These are phyloP conservation scores for Eupithecia vulgata DNA, from an alignment of 2,888 invertebrate species.

Conservation along the genomic window DNA sequence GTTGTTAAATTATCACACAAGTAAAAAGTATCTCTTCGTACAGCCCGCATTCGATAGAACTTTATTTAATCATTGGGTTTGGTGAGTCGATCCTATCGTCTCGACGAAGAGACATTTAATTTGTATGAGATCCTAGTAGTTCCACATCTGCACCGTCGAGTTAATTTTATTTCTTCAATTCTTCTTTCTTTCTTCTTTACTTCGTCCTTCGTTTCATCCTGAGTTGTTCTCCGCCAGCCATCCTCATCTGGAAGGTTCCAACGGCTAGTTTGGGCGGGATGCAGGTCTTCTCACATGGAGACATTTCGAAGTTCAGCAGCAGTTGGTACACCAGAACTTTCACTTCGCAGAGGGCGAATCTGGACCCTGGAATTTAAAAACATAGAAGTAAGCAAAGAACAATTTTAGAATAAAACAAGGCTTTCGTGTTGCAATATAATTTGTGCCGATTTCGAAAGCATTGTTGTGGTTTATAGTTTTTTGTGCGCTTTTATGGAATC, in stretches of 20 bases:
- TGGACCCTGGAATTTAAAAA: constrained; percentile 50
- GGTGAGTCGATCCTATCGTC: too few species aligned
- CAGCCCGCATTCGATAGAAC: not conserved
- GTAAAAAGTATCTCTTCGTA: not conserved
- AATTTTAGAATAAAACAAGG: not conserved
- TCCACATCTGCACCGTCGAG: not conserved
- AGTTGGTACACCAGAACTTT: constrained; percentile 60
- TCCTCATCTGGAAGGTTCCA: constrained; percentile 50
- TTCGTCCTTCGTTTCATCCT: constrained; percentile 46
- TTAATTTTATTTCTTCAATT: not conserved
- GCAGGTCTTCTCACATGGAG: constrained; percentile 53
- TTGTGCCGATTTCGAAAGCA: not conserved
- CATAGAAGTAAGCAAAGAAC: not conserved
- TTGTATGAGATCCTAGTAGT: not conserved
- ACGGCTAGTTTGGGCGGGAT: constrained; percentile 46
- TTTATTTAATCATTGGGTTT: not conserved
- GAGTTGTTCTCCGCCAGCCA: constrained; percentile 63
- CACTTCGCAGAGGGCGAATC: constrained; percentile 62
- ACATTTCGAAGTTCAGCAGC: constrained; percentile 54
- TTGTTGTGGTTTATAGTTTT: not conserved
- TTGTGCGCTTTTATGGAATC: not conserved
- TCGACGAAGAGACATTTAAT: too few species aligned
- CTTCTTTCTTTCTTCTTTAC: too few species aligned
- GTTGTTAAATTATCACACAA: not conserved
- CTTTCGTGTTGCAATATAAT: not conserved